Evolutionary conservation across 2,888 invertebrate genomes (phyloP).

Genomic region (Coelinius sp.): DNA sequence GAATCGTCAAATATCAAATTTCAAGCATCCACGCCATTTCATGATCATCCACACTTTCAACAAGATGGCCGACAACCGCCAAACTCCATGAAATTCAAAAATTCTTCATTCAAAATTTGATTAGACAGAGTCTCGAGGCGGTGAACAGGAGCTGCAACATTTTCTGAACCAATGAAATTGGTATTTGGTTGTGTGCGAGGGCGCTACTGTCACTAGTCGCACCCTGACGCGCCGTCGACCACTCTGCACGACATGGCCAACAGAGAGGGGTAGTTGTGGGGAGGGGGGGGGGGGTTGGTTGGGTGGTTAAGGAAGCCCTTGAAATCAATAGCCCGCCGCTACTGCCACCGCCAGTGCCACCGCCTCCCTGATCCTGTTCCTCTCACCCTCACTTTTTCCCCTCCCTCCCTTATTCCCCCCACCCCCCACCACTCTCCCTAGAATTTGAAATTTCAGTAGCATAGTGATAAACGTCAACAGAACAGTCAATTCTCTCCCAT

Average conservation of each 20-base stretch:
- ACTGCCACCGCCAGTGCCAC: constrained; percentile 66
- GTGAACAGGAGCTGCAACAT: background rate
- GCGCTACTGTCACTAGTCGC: constrained; percentile 58
- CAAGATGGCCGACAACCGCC: background rate
- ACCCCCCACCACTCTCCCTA: background rate
- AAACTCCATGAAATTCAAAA: no score
- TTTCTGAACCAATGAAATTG: background rate
- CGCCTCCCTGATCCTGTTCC: constrained; percentile 50
- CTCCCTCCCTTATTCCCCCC: constrained; percentile 36
- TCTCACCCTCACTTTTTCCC: constrained; percentile 44
- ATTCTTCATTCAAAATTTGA: no score
- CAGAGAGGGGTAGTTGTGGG: background rate
- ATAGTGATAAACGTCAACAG: no score
- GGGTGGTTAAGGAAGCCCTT: constrained; percentile 68
- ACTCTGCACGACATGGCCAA: constrained; percentile 54
- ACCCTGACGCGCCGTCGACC: constrained; percentile 64
- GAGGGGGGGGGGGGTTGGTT: constrained; percentile 47
- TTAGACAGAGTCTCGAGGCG: no score
- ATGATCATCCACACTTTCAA: no score
- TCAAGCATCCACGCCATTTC: background rate
- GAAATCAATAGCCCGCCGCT: constrained; percentile 70
- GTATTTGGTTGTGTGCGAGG: constrained; percentile 55
- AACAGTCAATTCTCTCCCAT: no score
- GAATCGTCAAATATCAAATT: background rate
- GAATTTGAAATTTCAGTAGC: no score